Base-by-base conservation (phyloP, 2,888 invertebrate species). In the Julus scandinavius region DNA sequence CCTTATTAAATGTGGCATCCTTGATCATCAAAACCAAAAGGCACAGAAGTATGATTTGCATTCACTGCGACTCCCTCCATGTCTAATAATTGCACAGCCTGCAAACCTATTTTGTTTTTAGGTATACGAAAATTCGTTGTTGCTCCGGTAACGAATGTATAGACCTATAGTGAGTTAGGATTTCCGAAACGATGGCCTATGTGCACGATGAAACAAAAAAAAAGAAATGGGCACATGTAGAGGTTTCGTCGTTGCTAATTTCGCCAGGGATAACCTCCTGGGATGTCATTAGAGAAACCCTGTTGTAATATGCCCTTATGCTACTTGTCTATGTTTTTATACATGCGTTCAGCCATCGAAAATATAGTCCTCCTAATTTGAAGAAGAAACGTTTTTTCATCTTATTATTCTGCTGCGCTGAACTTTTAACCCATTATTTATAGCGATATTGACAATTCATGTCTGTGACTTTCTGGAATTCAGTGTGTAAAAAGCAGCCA, bases 381-480 rank as follows among this genome's bases (percentile, higher is more conserved):
- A 72, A 72, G 72, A 72, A 72, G 72, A 72, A 72, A 72, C 72
- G 72, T 29, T 72, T 72, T 72, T 72, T 72, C 72, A 72, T 72
- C 72, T 72, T 72, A 72, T 72, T 72, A 72, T 72, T 72, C 72
- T 72, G 72, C 72, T 72, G 72, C 72, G 11, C 72, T 72, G 72
- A 72, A 72, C 72, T 72, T 72, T 72, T 72, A 72, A 72, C 72
- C 72, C 72, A 72, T 72, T 72, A 72, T 72, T 72, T 72, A 72
- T 72, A n/a, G 72, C 72, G 72, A n/a, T 72, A 72, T 72, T 72
- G 72, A 29, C 72, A 72, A 72, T 72, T 29, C 29, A 29, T n/a
- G 63, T 63, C 63, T 63, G 63, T n/a, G 63, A 63, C 15, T 63
- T 29, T 72, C 72, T 11, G 72, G n/a, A 13, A 11, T 72, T 11